phyloP scores from a whole-genome alignment of 2,797 vertebrate genomes.

The Valencia hispanica region DNA sequence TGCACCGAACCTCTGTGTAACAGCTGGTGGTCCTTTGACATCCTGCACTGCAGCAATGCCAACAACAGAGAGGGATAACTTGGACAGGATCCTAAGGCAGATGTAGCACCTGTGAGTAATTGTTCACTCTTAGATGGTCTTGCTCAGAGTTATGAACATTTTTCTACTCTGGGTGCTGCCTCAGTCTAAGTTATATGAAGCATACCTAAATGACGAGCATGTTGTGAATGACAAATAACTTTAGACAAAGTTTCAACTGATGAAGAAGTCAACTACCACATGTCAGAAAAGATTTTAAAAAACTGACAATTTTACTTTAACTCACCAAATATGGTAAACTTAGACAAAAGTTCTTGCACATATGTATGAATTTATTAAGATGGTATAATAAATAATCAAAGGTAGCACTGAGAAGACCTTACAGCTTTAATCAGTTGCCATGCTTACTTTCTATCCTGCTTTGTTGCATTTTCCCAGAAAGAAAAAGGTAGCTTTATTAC shows the following conservation, averaged over 20 bases:
- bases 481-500: background rate
- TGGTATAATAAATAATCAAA: constrained; percentile 7
- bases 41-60: constrained; percentile 59
- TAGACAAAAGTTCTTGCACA: background rate
- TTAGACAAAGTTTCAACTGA: constrained; percentile 14
- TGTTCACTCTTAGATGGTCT: background rate
- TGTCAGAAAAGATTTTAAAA: constrained; percentile 4
- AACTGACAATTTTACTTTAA: background rate
- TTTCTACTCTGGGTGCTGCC: background rate
- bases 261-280: background rate
- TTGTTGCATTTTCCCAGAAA: background rate
- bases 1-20: constrained; percentile 23
- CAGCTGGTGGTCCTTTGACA: constrained; percentile 50
- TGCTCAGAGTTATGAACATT: background rate
- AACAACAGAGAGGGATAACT: constrained; percentile 33
- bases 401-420: background rate
- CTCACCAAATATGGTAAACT: constrained; percentile 1
- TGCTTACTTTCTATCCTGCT: constrained; percentile 2
- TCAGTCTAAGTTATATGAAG: background rate
- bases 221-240: constrained; percentile 40
- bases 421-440: background rate
- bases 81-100: constrained; percentile 50
- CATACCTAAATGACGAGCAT: constrained; percentile 38
- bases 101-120: background rate
- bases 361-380: background rate